Conservation (phyloP, 2,797 vertebrate species). For the Danio kyathit region DNA sequence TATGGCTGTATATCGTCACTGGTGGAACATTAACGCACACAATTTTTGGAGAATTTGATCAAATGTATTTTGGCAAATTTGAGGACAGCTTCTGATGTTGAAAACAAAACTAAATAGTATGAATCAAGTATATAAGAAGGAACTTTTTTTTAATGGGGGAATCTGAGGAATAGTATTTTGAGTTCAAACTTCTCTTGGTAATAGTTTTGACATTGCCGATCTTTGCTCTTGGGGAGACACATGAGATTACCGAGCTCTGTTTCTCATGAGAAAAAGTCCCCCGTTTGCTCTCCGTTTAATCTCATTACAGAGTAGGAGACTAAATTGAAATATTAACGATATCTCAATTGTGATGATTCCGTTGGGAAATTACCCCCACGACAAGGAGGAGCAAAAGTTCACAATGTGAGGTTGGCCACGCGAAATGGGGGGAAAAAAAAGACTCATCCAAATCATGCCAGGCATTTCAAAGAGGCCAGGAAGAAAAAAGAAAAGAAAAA, state of each 20-base stretch:
- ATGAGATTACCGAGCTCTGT: neutral
- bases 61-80: no score
- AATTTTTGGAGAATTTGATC: no score
- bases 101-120: no score
- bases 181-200: no score
- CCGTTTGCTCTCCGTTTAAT: neutral
- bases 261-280: neutral
- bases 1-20: no score
- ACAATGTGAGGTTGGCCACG: constrained; percentile 23
- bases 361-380: constrained; percentile 29
- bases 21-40: no score
- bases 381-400: constrained; percentile 58
- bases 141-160: no score
- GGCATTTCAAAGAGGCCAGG: constrained; percentile 56
- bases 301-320: neutral
- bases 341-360: neutral
- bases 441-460: constrained; percentile 50
- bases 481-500: constrained; percentile 21
- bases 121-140: no score
- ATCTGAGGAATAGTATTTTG: no score
- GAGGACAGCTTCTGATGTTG: no score
- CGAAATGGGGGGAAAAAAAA: constrained; percentile 32
- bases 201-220: neutral
- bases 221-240: neutral
- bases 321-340: neutral